Percentiles rank a stretch among this genome's conserved stretches.
These are phyloP conservation scores for Poeciliopsis turrubarensis DNA, from an alignment of 2,113 vertebrate species.

Conservation along the genomic window DNA sequence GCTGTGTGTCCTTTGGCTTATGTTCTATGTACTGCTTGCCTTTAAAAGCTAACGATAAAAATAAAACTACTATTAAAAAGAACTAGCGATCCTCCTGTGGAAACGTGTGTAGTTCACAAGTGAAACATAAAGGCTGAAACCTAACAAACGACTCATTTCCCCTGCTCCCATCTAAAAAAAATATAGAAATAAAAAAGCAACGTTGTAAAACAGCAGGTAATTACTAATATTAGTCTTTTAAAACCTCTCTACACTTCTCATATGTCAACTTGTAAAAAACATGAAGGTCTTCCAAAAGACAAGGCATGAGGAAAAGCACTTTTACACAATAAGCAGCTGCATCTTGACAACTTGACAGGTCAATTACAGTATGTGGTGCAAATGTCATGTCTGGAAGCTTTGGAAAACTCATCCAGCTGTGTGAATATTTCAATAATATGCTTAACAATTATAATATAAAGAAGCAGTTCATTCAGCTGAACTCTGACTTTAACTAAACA, in stretches of 20 bases:
- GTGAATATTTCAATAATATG: constrained; percentile 4
- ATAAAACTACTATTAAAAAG: constrained; percentile 3
- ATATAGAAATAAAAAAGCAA: constrained; percentile 1
- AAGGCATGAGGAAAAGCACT: constrained; percentile 20
- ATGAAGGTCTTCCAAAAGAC: constrained; percentile 21
- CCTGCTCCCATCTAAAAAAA: constrained; percentile 19
- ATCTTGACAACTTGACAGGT: constrained; percentile 27
- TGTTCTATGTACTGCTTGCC: neutral
- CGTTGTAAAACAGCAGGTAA: constrained; percentile 33
- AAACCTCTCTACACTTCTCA: constrained; percentile 17
- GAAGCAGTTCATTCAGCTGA: neutral
- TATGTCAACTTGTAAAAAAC: constrained; percentile 54
- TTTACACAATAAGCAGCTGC: constrained; percentile 24
- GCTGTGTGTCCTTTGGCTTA: neutral
- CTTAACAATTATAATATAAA: neutral
- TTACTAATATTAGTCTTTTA: constrained; percentile 49
- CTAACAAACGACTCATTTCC: constrained; percentile 33
- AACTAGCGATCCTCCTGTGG: constrained; percentile 14
- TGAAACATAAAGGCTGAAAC: constrained; percentile 18
- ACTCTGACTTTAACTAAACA: neutral
- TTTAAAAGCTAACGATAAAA: constrained; percentile 7
- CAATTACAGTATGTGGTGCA: constrained; percentile 26
- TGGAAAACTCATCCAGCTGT: constrained; percentile 12
- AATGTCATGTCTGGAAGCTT: neutral
- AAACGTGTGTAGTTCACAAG: neutral